phyloP scores from a whole-genome alignment of 2,797 vertebrate species.

The Amphiprion clarkii region DNA sequence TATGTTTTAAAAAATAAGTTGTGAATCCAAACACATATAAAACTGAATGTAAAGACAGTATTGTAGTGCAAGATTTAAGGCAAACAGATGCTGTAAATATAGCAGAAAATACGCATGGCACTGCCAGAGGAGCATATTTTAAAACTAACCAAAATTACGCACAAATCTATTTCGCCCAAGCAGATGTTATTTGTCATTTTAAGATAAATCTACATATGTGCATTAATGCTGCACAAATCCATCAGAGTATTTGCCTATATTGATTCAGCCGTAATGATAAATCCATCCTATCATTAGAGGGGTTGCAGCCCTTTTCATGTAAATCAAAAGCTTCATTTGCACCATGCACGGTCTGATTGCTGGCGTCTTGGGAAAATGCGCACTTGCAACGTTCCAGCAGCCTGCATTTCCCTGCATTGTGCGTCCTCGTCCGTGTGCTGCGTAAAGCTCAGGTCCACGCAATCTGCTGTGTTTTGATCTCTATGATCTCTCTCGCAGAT shows the following conservation, averaged over 20 bases:
- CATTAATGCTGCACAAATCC: neutral
- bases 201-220: neutral
- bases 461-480: slow-evolving; percentile 73
- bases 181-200: neutral
- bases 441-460: slow-evolving; percentile 55
- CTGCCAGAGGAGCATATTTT: too few relatives aligned
- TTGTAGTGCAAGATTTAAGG: too few relatives aligned
- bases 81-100: too few relatives aligned
- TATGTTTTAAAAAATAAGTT: too few relatives aligned
- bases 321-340: slow-evolving; percentile 6
- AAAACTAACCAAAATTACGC: slow-evolving; percentile 1
- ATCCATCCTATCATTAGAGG: neutral
- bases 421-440: slow-evolving; percentile 27
- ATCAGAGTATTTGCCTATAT: neutral
- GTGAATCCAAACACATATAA: too few relatives aligned
- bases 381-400: slow-evolving; percentile 48
- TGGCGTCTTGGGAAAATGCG: slow-evolving; percentile 47
- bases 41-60: too few relatives aligned
- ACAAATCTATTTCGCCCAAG: neutral
- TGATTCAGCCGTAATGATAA: neutral
- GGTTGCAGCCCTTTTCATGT: neutral
- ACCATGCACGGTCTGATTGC: slow-evolving; percentile 10
- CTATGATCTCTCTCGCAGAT: slow-evolving; percentile 75
- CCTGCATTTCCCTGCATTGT: neutral
- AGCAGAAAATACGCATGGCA: too few relatives aligned